Evolutionary conservation across 2,797 vertebrate genomes (phyloP), one percentile per base, ranked within the genome.

Genomic region (Argyrosomus regius): DNA sequence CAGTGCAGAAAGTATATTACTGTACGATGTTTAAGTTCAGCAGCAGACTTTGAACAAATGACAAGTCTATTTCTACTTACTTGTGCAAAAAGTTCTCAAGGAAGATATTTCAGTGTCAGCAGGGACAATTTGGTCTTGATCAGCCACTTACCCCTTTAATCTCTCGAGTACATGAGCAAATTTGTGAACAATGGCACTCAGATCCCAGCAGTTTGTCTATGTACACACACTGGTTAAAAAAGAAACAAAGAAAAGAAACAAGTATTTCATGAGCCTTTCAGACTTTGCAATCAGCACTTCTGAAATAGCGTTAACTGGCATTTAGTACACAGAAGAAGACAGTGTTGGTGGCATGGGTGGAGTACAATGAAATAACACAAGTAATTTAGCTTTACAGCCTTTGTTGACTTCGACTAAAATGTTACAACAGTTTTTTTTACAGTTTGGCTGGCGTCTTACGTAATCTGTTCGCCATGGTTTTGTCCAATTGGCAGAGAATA

Each of bases 381-480:
- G 16, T 46, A 52, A 39, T 89, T 83, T 52, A 49, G 65, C 62
- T 75, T 57, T 35, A 18, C 18, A 46, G 70, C 48, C 10, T 78
- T 83, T 63, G 56, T 70, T 39, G 31, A 80, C 62, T 79, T 62
- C 58, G 72, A 52, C 73, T 24, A 18, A 65, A 72, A 81, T 69
- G 71, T 72, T 71, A 80, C 28, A 60, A 54, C 45, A 26, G 35
- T 74, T 77, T 75, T 58, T 67, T 72, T 69, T 59, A 57, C 39
- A 70, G 63, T 62, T 75, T 49, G 61, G 61, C 68, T 77, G 45
- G 52, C 65, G 75, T 73, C 48, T 91, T 85, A 81, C 77, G 72
- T 84, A 73, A 85, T 81, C 68, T 62, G 45, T 83, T 82, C 54
- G 80, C 84, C 45, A 75, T 52, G 92, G 86, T 87, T 88, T 89